Evolutionary conservation across 2,113 vertebrate species (phyloP).

Genomic region (Tupaia tana): DNA sequence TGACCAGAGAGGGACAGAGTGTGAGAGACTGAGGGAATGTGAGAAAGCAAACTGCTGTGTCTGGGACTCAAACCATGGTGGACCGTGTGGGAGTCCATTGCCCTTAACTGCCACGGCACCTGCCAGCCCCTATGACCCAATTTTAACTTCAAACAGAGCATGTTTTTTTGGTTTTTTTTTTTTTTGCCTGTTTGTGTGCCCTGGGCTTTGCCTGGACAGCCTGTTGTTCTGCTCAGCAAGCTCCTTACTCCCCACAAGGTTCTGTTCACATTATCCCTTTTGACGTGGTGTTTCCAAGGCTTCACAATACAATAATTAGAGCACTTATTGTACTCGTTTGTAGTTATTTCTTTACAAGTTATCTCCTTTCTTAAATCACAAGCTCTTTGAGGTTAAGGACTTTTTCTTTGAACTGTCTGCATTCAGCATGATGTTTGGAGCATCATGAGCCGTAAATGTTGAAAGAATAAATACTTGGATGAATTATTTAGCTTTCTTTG

Average conservation of each 20-base stretch:
- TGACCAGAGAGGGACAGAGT: too few relatives aligned
- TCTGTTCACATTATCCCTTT: background rate
- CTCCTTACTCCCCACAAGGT: background rate
- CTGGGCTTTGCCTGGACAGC: background rate
- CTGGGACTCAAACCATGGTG: too few relatives aligned
- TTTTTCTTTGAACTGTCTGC: background rate
- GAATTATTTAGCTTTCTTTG: constrained; percentile 32
- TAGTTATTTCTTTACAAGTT: background rate
- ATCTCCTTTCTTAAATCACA: constrained; percentile 18
- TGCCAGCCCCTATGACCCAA: background rate
- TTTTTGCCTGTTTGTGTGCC: background rate
- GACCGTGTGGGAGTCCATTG: too few relatives aligned
- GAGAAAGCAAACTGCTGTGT: too few relatives aligned
- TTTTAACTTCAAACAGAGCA: background rate
- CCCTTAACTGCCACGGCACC: too few relatives aligned
- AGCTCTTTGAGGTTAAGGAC: constrained; percentile 29
- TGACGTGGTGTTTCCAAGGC: background rate
- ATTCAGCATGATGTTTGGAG: background rate
- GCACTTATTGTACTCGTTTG: background rate
- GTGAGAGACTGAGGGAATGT: too few relatives aligned
- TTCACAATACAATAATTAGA: background rate
- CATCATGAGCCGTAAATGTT: background rate
- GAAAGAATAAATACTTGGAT: background rate
- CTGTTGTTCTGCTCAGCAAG: background rate
- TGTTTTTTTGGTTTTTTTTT: background rate